Evolutionary conservation across 2,797 vertebrate species (phyloP).

Genomic region (Crotalus adamanteus): DNA sequence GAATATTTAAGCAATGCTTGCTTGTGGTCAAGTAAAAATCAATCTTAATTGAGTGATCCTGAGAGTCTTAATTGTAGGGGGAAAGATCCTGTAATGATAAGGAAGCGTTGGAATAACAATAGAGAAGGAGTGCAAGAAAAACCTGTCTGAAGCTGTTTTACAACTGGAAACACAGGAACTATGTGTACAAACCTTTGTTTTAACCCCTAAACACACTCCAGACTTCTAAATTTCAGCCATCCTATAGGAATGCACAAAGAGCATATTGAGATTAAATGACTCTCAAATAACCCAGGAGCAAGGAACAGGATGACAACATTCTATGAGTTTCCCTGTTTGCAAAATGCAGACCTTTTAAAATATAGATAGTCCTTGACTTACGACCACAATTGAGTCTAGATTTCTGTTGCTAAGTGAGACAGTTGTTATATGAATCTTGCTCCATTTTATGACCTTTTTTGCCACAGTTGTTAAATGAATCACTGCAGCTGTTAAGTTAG

Average conservation of each 20-base stretch:
- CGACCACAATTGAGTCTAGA: not conserved
- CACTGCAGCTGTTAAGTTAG: not conserved
- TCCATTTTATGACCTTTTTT: not conserved
- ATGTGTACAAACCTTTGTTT: not conserved
- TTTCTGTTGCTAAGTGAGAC: not conserved
- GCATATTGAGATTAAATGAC: not conserved
- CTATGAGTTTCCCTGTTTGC: not conserved
- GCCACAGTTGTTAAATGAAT: not conserved
- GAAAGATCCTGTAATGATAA: not conserved
- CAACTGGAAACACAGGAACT: not conserved
- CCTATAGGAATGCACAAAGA: not conserved
- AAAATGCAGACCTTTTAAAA: not conserved
- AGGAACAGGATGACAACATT: not conserved
- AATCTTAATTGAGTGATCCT: not conserved
- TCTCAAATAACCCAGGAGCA: not conserved
- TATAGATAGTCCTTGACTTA: not conserved
- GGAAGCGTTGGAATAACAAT: not conserved
- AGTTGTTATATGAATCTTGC: not conserved
- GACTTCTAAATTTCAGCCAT: not conserved
- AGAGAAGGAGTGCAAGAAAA: not conserved
- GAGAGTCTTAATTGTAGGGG: not conserved
- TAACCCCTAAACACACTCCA: not conserved
- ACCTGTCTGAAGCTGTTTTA: not conserved
- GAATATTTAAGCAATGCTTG: not conserved
- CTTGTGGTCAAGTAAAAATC: not conserved